Evolutionary conservation across 1,140 invertebrate genomes (phyloP).

Genomic region (Magallana ariakensis): DNA sequence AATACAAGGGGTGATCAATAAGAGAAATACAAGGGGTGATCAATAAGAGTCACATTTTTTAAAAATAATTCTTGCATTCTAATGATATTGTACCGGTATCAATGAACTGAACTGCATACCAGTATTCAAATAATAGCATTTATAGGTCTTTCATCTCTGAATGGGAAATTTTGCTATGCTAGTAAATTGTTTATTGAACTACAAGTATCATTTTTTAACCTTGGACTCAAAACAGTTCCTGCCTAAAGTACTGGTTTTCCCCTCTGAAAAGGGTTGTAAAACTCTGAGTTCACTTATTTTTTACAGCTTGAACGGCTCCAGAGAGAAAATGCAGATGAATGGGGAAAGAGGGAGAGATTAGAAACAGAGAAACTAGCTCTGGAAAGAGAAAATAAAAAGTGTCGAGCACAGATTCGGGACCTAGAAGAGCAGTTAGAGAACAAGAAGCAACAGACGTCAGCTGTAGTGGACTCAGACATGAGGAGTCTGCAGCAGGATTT

Average conservation of each 20-base stretch:
- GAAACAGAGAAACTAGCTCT: slow-evolving; percentile 93
- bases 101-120: no score
- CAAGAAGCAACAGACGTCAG: slow-evolving; percentile 79
- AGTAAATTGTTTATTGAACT: no score
- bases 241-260: no score
- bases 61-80: no score
- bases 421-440: slow-evolving; percentile 86
- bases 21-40: neutral
- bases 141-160: no score
- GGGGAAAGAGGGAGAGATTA: slow-evolving; percentile 92
- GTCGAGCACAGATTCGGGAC: slow-evolving; percentile 89
- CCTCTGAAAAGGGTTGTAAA: no score
- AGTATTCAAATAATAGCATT: no score
- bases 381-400: slow-evolving; percentile 93
- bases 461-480: slow-evolving; percentile 84
- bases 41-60: no score
- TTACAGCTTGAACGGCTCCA: slow-evolving; percentile 89
- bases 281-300: neutral
- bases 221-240: no score
- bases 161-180: no score
- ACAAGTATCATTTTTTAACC: no score
- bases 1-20: neutral
- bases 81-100: no score
- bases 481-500: slow-evolving; percentile 87
- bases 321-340: slow-evolving; percentile 94